Conservation (phyloP, 2,113 vertebrate genomes). For the Morphnarchus princeps region DNA sequence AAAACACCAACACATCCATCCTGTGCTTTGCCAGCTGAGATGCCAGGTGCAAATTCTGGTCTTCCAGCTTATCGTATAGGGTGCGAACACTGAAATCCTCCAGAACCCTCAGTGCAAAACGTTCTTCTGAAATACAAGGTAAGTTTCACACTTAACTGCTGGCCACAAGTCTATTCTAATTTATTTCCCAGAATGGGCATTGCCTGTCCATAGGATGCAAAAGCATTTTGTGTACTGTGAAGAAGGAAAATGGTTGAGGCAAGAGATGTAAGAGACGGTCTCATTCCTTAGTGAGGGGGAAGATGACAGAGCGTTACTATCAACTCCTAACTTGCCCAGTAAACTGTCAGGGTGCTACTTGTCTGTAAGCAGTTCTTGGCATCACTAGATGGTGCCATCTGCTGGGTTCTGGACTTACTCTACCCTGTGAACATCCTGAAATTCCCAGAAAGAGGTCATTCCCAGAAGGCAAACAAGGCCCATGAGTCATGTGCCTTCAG, state of each 20-base stretch:
- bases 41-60: conserved; percentile 88
- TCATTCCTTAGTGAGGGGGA: background rate
- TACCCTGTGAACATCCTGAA: background rate
- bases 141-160: background rate
- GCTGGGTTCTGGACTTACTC: background rate
- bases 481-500: background rate
- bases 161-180: fast-evolving
- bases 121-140: conserved; percentile 53
- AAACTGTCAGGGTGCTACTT: background rate
- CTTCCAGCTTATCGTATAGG: conserved; percentile 91
- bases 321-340: background rate
- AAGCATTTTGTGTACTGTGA: background rate
- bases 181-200: background rate
- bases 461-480: background rate
- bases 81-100: conserved; percentile 91
- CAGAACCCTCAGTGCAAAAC: conserved; percentile 49
- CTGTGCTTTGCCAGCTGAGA: conserved; percentile 87
- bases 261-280: background rate
- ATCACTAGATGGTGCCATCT: conserved; percentile 16
- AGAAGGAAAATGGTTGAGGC: background rate
- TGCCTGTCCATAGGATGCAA: background rate
- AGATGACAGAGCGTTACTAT: background rate
- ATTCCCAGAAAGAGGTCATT: background rate
- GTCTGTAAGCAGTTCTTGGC: background rate
- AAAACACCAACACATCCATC: conserved; percentile 81